Base-by-base conservation (phyloP, 1,140 invertebrate species). In the Theocolax elegans region DNA sequence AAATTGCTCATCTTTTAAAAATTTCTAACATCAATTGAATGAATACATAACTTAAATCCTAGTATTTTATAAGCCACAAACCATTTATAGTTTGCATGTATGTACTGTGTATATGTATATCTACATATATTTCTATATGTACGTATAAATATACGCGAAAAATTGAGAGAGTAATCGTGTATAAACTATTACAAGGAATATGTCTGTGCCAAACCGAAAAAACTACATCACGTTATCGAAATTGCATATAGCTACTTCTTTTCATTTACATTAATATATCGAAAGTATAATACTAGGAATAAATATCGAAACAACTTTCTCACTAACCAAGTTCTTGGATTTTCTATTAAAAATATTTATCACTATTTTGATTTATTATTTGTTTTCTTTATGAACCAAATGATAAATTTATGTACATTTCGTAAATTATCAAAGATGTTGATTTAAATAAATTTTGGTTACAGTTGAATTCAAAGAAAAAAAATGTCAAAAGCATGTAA, bases 41-140 rank as follows among this genome's bases (percentile, higher is more conserved):
- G n/a, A n/a, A n/a, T n/a, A n/a, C n/a, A n/a, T n/a, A n/a, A n/a
- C n/a, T n/a, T n/a, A n/a, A 67, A 49, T 44, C 46, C 56, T 60
- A 68, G 38, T 68, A 40, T 25, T 68, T 74, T 74, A 73, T 69
- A 72, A 73, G 71, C 69, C 67, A 46, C 65, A 65, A 72, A 72
- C 27, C 35, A 65, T 71, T 67, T 59, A 73, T 72, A 46, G 56
- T 63, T 62, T 68, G 54, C 19, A 67, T 46, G 40, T 46, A 46
- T 10, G 31, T 35, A 35, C 10, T 35, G 10, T 56, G 31, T 51
- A 25, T 51, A 10, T 51, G 48, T 42, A 72, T 67, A 72, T 4
- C 65, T 67, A 44, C 60, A 21, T 72, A 25, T 40, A 44, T 21
- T 40, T 17, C 53, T 29, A 64, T 58, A 58, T 29, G 42, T 35